phyloP scores from a whole-genome alignment of 2,797 vertebrate species.

The Adelosebastes latens region DNA sequence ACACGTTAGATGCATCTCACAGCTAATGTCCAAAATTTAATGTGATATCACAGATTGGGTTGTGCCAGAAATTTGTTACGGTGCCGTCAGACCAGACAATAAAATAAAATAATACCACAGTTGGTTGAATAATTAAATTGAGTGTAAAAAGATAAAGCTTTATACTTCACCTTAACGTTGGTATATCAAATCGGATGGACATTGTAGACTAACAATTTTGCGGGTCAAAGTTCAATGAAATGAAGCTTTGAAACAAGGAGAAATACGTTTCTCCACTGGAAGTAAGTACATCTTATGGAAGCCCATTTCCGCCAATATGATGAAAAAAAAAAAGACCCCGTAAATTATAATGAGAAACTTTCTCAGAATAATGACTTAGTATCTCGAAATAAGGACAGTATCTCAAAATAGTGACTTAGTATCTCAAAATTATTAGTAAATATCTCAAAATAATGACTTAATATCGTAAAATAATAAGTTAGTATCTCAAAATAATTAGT shows the following conservation, averaged over 20 bases:
- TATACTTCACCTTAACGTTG: not conserved
- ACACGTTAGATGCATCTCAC: not conserved
- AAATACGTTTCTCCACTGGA: too few relatives aligned
- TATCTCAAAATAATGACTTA: too few relatives aligned
- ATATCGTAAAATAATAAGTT: too few relatives aligned
- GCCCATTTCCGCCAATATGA: too few relatives aligned
- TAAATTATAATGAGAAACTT: too few relatives aligned
- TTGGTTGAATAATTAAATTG: not conserved
- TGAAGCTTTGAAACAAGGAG: not conserved
- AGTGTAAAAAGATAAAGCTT: not conserved
- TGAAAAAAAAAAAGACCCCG: too few relatives aligned
- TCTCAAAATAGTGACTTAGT: too few relatives aligned
- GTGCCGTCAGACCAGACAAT: not conserved
- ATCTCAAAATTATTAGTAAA: too few relatives aligned
- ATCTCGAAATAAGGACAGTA: too few relatives aligned
- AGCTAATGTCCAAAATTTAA: not conserved
- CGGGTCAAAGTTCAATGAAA: not conserved
- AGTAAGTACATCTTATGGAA: too few relatives aligned
- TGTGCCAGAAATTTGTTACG: not conserved
- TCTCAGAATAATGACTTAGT: too few relatives aligned
- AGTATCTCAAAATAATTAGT: too few relatives aligned
- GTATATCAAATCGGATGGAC: not conserved
- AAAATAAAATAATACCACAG: not conserved
- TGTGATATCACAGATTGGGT: not conserved
- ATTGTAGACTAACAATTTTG: not conserved